Percentiles rank a stretch among this genome's conserved stretches.
Evolutionary conservation across 1,140 invertebrate genomes (phyloP).

Genomic region (Atta cephalotes): DNA sequence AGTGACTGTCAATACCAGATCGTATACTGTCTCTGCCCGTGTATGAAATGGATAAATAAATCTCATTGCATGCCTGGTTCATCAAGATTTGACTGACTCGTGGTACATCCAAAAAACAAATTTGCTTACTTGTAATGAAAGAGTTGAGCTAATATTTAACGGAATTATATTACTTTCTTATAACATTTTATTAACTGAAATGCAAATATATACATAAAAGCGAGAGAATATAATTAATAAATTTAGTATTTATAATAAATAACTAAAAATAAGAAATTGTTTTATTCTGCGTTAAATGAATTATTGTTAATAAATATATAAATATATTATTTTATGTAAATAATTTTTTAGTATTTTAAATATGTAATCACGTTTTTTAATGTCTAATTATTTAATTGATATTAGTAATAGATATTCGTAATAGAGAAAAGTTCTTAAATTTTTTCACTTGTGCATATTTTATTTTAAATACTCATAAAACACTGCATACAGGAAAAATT

Average conservation of each 20-base stretch:
- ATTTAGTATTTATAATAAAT: background rate
- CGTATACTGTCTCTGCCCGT: slow-evolving; percentile 64
- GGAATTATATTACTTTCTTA: background rate
- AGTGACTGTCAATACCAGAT: slow-evolving; percentile 79
- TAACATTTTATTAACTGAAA: background rate
- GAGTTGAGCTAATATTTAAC: background rate
- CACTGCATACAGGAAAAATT: background rate
- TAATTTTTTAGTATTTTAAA: background rate
- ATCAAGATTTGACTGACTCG: slow-evolving; percentile 19
- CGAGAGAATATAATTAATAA: background rate
- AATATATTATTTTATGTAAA: background rate
- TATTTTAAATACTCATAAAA: background rate
- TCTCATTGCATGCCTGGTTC: slow-evolving; percentile 62
- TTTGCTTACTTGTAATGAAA: background rate
- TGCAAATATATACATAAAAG: background rate
- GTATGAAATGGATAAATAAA: slow-evolving; percentile 72
- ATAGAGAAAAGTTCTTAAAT: background rate
- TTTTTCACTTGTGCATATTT: background rate
- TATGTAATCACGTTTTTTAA: background rate
- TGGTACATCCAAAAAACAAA: slow-evolving; percentile 22
- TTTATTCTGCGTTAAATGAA: background rate
- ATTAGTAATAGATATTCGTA: background rate
- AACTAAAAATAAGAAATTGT: background rate
- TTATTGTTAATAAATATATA: background rate
- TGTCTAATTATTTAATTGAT: background rate